phyloP scores from a whole-genome alignment of 30 jellyfish, hydroid and myxozoan genomes.

The Turritopsis rubra region DNA sequence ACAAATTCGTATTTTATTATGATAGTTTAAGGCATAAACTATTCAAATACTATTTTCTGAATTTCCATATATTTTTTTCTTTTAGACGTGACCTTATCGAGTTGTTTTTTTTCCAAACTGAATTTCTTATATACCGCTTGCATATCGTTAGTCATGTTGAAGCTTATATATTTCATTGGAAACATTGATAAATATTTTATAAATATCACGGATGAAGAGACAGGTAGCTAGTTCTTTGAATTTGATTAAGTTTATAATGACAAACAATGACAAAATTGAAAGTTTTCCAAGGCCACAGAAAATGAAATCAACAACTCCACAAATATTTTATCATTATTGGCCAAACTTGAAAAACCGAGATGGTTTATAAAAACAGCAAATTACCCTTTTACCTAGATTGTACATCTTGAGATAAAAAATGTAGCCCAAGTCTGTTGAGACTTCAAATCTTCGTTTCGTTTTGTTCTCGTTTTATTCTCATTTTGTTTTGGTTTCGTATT shows the following conservation, averaged over 20 bases:
- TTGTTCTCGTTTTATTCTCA: no score
- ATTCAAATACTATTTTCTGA: background rate
- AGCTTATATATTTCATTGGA: conserved; percentile 20
- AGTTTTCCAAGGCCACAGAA: background rate
- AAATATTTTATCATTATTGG: no score
- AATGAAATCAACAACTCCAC: background rate
- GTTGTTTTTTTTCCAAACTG: conserved; percentile 1
- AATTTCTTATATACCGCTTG: background rate
- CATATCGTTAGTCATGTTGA: background rate
- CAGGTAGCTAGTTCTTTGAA: conserved; percentile 4
- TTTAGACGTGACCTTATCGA: background rate
- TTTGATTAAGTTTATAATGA: background rate
- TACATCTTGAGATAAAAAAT: no score
- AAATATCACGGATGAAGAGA: conserved; percentile 9
- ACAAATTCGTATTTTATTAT: no score
- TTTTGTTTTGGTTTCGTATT: no score
- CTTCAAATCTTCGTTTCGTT: no score
- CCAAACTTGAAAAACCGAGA: no score
- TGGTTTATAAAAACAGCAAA: no score
- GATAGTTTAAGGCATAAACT: background rate
- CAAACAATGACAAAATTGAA: background rate
- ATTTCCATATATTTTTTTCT: background rate
- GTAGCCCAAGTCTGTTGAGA: no score
- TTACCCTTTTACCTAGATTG: no score
- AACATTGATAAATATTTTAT: conserved; percentile 20